Conservation (phyloP, 1,140 invertebrate species). For the Anagrus nilaparvatae region DNA sequence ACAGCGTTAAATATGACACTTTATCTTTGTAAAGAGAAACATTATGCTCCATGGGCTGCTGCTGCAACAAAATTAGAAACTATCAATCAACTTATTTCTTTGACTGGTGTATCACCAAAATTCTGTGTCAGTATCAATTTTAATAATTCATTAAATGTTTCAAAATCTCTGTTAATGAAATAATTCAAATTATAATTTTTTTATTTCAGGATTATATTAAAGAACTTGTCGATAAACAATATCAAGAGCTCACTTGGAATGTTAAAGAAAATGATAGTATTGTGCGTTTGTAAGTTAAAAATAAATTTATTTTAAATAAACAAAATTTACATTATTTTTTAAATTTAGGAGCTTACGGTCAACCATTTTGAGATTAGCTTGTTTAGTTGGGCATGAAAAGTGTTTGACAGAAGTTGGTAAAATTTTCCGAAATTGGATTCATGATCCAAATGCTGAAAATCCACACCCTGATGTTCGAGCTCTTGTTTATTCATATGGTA, state of each 20-base stretch:
- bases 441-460: conserved; percentile 28
- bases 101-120: conserved; percentile 45
- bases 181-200: conserved; percentile 19
- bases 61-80: conserved; percentile 44
- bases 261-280: conserved; percentile 43
- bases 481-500: conserved; percentile 59
- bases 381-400: conserved; percentile 44
- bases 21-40: conserved; percentile 56
- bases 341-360: conserved; percentile 45
- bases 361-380: conserved; percentile 49
- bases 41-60: conserved; percentile 64
- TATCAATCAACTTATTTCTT: conserved; percentile 49
- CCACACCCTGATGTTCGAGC: conserved; percentile 58
- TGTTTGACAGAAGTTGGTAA: conserved; percentile 46
- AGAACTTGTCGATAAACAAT: conserved; percentile 40
- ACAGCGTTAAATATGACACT: conserved; percentile 55
- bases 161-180: conserved; percentile 14
- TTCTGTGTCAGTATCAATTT: conserved; percentile 52
- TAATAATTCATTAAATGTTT: too few relatives aligned
- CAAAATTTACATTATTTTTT: conserved; percentile 11
- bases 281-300: conserved; percentile 46
- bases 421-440: conserved; percentile 52
- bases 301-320: too few relatives aligned
- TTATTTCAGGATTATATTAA: conserved; percentile 39
- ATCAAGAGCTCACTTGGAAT: conserved; percentile 48